Evolutionary conservation across 2,797 vertebrate genomes (phyloP), one percentile per base, ranked within the genome.

Genomic region (Halcyon badia): DNA sequence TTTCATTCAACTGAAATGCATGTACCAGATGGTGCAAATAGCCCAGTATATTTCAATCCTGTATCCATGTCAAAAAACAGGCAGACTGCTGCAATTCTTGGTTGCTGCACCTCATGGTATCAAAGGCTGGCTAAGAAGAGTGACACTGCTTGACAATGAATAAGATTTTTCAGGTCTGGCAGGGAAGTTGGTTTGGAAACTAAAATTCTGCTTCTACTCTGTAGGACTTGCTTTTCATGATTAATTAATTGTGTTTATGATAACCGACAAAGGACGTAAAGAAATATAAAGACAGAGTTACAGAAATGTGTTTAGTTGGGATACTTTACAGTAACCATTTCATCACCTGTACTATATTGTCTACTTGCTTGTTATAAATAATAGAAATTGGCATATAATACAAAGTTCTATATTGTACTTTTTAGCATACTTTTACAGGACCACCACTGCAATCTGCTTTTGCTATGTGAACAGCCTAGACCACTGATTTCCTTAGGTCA

Each of bases 1-100:
- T 96, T 93, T 96, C 75, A 90, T 94, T 90, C 96, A 97, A 94
- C 95, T 95, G 96, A 97, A 93, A 92, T 92, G 93, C 84, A 96
- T 96, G 92, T 97, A 97, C 93, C 95, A 97, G 95, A 97, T 97
- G 95, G 90, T 96, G 83, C 92, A 96, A 98, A 90, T 97, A 96
- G 94, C 86, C 82, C 95, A 95, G 83, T 96, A 94, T 97, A 96
- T 90, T 97, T 97, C 95, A 92, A 90, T 97, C 92, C 88, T 93
- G 85, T 96, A 97, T 96, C 95, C 94, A 86, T 88, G 72, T 86
- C 96, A 97, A 96, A 88, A 68, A 94, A 96, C 89, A 97, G 89
- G 85, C 94, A 96, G 96, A 84, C 96, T 96, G 90, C 94, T 96
- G 87, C 89, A 97, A 51, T 90, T 97, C 98, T 96, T 91, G 96